Evolutionary conservation across 2,888 invertebrate genomes (phyloP).

Genomic region (Thalpophila matura): DNA sequence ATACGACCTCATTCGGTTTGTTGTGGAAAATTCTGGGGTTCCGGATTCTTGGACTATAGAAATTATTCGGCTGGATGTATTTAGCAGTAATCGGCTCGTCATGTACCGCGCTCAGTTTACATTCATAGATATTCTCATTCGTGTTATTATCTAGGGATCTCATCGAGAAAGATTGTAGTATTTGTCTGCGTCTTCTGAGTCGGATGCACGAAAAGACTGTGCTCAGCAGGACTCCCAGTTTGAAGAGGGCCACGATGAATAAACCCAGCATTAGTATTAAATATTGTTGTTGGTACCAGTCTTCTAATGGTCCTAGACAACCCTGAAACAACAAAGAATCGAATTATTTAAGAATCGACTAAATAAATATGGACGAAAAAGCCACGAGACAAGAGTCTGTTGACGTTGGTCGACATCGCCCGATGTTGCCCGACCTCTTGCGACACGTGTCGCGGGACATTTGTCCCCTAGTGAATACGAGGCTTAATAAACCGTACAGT

Average conservation of each 20-base stretch:
- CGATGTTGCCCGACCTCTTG: no score
- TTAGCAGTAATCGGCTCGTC: constrained; percentile 86
- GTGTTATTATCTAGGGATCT: constrained; percentile 80
- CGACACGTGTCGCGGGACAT: no score
- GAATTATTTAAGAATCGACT: not conserved
- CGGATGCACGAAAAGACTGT: constrained; percentile 93
- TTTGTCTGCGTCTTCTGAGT: constrained; percentile 88
- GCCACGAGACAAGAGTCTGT: no score
- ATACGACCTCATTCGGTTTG: constrained; percentile 89
- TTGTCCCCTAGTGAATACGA: no score
- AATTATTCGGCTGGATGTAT: constrained; percentile 87
- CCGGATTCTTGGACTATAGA: constrained; percentile 86
- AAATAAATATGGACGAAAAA: no score
- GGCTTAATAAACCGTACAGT: no score
- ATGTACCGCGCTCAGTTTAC: constrained; percentile 70
- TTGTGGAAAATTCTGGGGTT: constrained; percentile 86
- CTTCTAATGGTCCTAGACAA: constrained; percentile 93
- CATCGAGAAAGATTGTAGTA: constrained; percentile 82
- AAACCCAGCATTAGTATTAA: constrained; percentile 92
- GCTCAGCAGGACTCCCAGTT: constrained; percentile 93
- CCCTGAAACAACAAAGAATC: constrained; percentile 88
- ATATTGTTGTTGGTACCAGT: constrained; percentile 95
- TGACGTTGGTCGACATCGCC: no score
- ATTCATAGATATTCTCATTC: constrained; percentile 85
- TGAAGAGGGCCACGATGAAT: constrained; percentile 93